Percentiles rank a stretch among this genome's conserved stretches.
Conservation (phyloP, 2,888 invertebrate species). For the Lasius platythorax region DNA sequence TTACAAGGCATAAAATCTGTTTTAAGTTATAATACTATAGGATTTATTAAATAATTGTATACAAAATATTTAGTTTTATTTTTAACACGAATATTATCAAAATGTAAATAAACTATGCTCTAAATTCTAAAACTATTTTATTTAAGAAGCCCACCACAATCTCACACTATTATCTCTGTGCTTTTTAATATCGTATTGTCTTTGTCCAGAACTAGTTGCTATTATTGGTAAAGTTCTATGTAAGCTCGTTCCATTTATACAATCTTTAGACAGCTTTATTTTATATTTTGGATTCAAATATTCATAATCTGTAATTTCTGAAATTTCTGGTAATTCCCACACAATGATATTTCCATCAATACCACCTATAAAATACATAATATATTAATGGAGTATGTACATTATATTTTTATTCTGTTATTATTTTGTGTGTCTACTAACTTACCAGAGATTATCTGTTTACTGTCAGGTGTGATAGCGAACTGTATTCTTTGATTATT, state of each 20-base stretch:
- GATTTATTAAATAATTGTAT: not conserved
- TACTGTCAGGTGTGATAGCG: conserved; percentile 91
- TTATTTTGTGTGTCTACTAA: conserved; percentile 28
- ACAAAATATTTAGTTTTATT: not conserved
- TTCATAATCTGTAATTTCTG: conserved; percentile 59
- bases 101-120: not conserved
- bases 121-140: not conserved
- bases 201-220: conserved; percentile 94
- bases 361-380: conserved; percentile 87
- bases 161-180: conserved; percentile 81
- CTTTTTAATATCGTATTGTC: conserved; percentile 76
- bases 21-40: not conserved
- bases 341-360: conserved; percentile 90
- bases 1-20: not conserved
- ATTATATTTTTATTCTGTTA: conserved; percentile 11
- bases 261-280: conserved; percentile 87
- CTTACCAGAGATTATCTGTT: conserved; percentile 86
- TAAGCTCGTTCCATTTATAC: conserved; percentile 95
- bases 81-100: not conserved
- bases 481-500: conserved; percentile 97
- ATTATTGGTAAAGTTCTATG: conserved; percentile 94
- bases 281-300: conserved; percentile 67
- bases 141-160: conserved; percentile 78
- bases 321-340: conserved; percentile 87
- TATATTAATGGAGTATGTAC: conserved; percentile 19